Evolutionary conservation across 2,113 vertebrate genomes (phyloP).

Genomic region (Oxygymnocypris stewartii): DNA sequence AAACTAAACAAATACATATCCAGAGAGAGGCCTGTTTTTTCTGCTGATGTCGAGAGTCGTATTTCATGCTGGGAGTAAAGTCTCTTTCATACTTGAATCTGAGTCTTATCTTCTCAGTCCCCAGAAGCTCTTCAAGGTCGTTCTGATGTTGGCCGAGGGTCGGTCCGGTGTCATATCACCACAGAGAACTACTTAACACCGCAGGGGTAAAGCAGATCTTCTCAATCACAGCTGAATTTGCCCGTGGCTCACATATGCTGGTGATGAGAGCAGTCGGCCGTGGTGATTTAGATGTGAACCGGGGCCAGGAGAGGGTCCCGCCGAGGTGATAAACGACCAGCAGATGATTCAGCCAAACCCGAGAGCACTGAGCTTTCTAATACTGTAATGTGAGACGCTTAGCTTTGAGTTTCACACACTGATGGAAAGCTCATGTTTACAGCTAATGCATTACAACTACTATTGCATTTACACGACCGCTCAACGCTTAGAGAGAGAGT

Average conservation of each 20-base stretch:
- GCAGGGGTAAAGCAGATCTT: slow-evolving; percentile 66
- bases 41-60: no score
- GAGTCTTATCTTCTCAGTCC: slow-evolving; percentile 68
- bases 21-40: no score
- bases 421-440: slow-evolving; percentile 50
- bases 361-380: slow-evolving; percentile 70
- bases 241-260: slow-evolving; percentile 73
- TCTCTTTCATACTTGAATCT: slow-evolving; percentile 69
- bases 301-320: slow-evolving; percentile 60
- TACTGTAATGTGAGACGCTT: slow-evolving; percentile 68
- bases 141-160: slow-evolving; percentile 82
- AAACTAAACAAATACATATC: neutral
- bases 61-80: neutral
- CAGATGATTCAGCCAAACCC: slow-evolving; percentile 68
- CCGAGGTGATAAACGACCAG: slow-evolving; percentile 72
- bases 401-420: slow-evolving; percentile 62
- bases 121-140: slow-evolving; percentile 77
- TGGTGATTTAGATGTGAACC: slow-evolving; percentile 74
- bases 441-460: no score
- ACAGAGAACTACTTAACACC: slow-evolving; percentile 69
- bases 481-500: no score
- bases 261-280: slow-evolving; percentile 76
- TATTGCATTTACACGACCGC: no score
- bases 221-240: slow-evolving; percentile 79
- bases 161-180: slow-evolving; percentile 70